phyloP scores from a whole-genome alignment of 2,113 vertebrate genomes.

The Pitta sordida region DNA sequence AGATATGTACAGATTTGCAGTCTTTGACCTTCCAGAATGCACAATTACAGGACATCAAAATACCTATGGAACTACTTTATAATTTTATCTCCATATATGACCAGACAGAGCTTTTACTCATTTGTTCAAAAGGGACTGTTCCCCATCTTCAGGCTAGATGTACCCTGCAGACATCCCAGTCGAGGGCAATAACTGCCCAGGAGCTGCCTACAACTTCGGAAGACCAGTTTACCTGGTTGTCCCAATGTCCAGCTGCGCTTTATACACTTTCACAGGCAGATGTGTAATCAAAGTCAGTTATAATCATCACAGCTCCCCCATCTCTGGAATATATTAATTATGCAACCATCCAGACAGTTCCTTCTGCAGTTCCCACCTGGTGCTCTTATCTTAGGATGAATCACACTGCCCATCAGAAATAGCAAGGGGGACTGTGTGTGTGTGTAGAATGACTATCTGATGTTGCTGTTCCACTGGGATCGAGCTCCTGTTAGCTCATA shows the following conservation, averaged over 20 bases:
- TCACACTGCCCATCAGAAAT: not conserved
- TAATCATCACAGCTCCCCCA: not conserved
- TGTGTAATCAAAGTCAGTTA: not conserved
- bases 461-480: not conserved
- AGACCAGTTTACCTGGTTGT: not conserved
- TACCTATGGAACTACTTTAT: not conserved
- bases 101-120: not conserved
- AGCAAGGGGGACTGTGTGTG: not conserved
- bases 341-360: not conserved
- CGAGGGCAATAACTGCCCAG: not conserved
- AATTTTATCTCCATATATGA: not conserved
- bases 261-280: not conserved
- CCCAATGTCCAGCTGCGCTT: not conserved
- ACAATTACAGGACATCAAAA: not conserved
- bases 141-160: not conserved
- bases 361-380: not conserved
- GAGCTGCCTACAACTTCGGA: not conserved
- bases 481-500: not conserved
- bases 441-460: not conserved
- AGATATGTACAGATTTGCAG: not conserved
- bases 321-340: not conserved
- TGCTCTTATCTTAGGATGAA: not conserved
- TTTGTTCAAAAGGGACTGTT: not conserved
- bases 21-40: not conserved
- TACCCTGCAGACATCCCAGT: not conserved